Conservation (phyloP, 2,888 invertebrate genomes). For the Tipula confusa region DNA sequence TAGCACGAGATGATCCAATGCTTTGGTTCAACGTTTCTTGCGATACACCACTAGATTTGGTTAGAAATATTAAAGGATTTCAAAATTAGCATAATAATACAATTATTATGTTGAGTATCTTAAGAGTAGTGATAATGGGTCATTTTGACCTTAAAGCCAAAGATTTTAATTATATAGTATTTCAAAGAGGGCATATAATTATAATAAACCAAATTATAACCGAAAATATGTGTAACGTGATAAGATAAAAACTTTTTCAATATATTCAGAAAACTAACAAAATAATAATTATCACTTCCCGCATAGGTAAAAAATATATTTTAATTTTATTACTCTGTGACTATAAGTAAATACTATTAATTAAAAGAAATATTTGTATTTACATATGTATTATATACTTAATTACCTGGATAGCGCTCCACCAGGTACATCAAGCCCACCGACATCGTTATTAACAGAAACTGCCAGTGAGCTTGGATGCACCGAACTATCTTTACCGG, state of each 20-base stretch:
- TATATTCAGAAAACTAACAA: background rate
- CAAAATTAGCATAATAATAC: too few relatives aligned
- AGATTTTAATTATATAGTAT: too few relatives aligned
- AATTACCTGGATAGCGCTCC: constrained; percentile 45
- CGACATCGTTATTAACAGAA: constrained; percentile 41
- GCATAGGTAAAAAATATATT: background rate
- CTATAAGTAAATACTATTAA: background rate
- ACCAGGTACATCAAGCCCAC: constrained; percentile 45
- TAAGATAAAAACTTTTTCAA: background rate
- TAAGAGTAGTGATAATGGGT: too few relatives aligned
- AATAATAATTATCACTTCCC: background rate
- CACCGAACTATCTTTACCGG: constrained; percentile 32
- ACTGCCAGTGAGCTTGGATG: constrained; percentile 36
- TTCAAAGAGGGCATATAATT: background rate
- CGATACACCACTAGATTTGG: constrained; percentile 54
- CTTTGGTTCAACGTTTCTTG: constrained; percentile 59
- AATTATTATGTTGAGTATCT: too few relatives aligned
- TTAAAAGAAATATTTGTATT: background rate
- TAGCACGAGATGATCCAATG: constrained; percentile 58
- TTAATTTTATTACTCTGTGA: background rate
- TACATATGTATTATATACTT: too few relatives aligned
- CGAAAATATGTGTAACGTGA: background rate
- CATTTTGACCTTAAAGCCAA: too few relatives aligned
- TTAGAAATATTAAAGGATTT: background rate
- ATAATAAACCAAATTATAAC: background rate